Conservation (phyloP, 2,888 invertebrate genomes). For the Pammene aurita region DNA sequence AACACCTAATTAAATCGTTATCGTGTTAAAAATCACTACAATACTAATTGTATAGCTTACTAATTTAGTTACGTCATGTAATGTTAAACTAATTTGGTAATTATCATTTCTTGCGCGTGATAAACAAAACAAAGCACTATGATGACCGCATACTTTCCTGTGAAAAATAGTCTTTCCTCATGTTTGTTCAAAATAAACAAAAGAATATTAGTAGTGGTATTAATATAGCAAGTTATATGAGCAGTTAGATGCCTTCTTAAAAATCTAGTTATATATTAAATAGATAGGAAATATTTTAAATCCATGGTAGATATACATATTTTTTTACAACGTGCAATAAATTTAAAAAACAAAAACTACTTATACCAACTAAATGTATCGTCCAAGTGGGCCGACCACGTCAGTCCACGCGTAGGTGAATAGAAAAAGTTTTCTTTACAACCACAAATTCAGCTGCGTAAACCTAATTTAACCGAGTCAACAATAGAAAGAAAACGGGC, state of each 20-base stretch:
- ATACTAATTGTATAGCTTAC: constrained; percentile 18
- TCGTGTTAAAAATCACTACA: constrained; percentile 31
- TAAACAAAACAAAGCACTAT: constrained; percentile 17
- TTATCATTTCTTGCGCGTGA: constrained; percentile 15
- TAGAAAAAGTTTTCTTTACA: constrained; percentile 20
- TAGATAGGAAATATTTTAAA: no score
- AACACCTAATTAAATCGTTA: constrained; percentile 31
- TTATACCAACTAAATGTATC: not conserved
- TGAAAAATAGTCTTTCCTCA: not conserved
- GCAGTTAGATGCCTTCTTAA: no score
- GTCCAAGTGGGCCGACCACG: not conserved
- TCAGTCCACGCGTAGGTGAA: constrained; percentile 11
- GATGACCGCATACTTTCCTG: not conserved
- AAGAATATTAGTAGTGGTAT: no score
- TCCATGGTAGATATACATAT: no score
- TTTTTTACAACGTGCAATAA: no score
- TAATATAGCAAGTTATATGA: no score
- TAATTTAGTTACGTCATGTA: constrained; percentile 21
- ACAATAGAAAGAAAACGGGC: constrained; percentile 31
- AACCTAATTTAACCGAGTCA: constrained; percentile 36
- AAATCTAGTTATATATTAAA: no score
- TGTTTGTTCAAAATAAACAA: not conserved
- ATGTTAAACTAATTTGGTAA: constrained; percentile 27
- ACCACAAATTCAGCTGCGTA: constrained; percentile 32
- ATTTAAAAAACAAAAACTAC: not conserved